Conservation (phyloP, 2,113 vertebrate genomes). For the Chroicocephalus ridibundus region DNA sequence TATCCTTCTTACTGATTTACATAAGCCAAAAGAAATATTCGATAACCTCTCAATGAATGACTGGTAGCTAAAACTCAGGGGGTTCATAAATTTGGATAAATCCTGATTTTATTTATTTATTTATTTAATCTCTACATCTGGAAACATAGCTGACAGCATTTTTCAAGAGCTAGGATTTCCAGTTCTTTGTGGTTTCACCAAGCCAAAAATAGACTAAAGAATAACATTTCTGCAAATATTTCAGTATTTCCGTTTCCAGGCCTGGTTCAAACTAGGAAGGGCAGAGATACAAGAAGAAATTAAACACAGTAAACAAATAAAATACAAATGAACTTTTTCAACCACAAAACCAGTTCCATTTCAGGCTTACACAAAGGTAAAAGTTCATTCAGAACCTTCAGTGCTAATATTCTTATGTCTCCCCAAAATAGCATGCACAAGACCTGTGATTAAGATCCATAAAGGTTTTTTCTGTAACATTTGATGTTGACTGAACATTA, state of each 20-base stretch:
- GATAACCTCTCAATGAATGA: not conserved
- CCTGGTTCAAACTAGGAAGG: not conserved
- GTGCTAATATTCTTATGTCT: not conserved
- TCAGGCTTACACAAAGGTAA: not conserved
- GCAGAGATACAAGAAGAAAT: not conserved
- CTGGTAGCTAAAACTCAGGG: not conserved
- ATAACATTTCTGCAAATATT: not conserved
- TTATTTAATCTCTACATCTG: not conserved
- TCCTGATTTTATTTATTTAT: not conserved
- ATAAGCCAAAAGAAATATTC: not conserved
- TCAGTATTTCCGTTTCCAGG: not conserved
- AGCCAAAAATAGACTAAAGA: not conserved
- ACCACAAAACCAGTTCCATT: not conserved
- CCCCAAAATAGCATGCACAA: not conserved
- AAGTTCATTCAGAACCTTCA: not conserved
- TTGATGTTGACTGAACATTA: not conserved
- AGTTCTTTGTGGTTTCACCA: not conserved
- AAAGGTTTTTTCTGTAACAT: not conserved
- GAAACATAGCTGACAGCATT: not conserved
- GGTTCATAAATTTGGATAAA: not conserved
- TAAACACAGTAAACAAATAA: not conserved
- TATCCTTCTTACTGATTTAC: not conserved
- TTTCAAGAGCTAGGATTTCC: not conserved
- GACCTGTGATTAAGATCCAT: not conserved
- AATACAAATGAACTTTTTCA: not conserved